Evolutionary conservation across 92 coral and sea anemone species (phyloP).

Genomic region (Palythoa grandiflora): DNA sequence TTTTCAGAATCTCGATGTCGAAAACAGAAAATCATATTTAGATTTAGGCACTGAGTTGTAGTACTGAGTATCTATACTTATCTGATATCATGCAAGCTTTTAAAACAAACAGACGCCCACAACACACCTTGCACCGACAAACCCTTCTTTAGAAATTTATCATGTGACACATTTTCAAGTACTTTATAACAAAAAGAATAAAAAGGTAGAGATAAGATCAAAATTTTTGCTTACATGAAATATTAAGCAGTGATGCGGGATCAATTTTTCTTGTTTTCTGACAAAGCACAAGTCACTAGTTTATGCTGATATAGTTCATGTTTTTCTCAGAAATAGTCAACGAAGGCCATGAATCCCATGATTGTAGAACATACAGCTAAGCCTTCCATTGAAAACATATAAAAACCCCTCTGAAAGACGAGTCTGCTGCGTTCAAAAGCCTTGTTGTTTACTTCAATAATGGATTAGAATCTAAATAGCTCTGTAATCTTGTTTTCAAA

Average conservation of each 20-base stretch:
- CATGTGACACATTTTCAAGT: too few species aligned
- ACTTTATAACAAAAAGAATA: too few species aligned
- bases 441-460: not conserved
- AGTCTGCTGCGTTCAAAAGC: not conserved
- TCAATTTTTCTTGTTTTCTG: not conserved
- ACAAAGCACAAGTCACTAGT: not conserved
- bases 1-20: too few species aligned
- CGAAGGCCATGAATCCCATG: too few species aligned
- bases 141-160: too few species aligned
- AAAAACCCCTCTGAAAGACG: not conserved
- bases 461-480: not conserved
- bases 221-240: not conserved
- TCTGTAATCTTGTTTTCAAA: not conserved
- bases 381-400: not conserved
- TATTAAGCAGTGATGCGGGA: not conserved
- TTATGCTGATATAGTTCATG: not conserved
- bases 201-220: not conserved
- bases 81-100: too few species aligned
- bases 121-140: too few species aligned
- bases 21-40: too few species aligned
- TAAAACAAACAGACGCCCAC: too few species aligned
- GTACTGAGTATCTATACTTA: too few species aligned
- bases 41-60: too few species aligned
- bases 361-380: not conserved
- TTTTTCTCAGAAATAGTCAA: not conserved